Evolutionary conservation across 1,140 invertebrate genomes (phyloP).

Genomic region (Papilio glaucus): DNA sequence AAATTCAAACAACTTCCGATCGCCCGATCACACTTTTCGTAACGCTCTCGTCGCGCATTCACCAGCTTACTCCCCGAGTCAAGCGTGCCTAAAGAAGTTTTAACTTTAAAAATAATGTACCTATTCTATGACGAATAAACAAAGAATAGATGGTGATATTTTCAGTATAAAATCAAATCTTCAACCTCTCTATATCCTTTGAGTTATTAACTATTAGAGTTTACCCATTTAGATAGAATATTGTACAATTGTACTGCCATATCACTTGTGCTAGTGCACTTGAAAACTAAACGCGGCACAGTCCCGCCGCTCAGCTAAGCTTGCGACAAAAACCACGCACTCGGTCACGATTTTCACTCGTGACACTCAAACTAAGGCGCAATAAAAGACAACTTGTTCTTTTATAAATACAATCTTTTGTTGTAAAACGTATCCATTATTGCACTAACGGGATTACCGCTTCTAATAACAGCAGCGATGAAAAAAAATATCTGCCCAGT

Average conservation of each 20-base stretch:
- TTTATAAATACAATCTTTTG: conserved; percentile 36
- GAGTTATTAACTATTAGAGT: neutral
- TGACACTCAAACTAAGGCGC: conserved; percentile 46
- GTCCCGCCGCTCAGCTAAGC: conserved; percentile 53
- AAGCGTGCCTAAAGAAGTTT: too few species aligned
- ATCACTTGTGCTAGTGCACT: conserved; percentile 40
- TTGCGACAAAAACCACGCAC: conserved; percentile 56
- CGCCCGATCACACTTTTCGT: too few species aligned
- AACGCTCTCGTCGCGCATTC: too few species aligned
- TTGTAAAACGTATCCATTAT: conserved; percentile 38
- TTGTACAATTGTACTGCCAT: conserved; percentile 23
- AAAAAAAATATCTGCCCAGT: conserved; percentile 3
- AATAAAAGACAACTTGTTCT: conserved; percentile 31
- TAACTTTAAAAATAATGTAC: too few species aligned
- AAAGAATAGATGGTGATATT: neutral
- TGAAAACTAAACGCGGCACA: conserved; percentile 49
- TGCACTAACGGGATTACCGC: conserved; percentile 27
- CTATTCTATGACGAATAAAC: too few species aligned
- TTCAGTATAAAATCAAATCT: neutral
- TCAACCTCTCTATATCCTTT: neutral
- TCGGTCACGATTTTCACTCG: conserved; percentile 68
- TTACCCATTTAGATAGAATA: neutral
- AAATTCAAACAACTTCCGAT: too few species aligned
- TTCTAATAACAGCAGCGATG: neutral
- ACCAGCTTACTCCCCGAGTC: too few species aligned